phyloP scores from a whole-genome alignment of 1,140 invertebrate species.

The Dolichoris vasculosae region DNA sequence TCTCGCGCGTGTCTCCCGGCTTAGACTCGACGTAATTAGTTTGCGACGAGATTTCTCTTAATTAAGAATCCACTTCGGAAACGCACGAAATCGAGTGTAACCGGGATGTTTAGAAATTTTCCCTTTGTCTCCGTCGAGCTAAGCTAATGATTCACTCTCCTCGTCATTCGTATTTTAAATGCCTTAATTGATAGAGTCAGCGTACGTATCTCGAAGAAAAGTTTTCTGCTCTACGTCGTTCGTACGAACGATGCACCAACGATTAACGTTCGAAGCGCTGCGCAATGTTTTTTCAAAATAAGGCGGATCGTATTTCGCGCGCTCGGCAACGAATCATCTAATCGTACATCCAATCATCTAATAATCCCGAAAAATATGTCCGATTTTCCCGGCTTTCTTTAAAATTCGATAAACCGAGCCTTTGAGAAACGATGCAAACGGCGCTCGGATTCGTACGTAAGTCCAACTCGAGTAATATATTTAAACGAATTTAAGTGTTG shows the following conservation, averaged over 20 bases:
- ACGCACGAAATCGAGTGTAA: not conserved
- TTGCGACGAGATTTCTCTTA: constrained; percentile 22
- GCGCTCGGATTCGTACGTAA: too few species aligned
- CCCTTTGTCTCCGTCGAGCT: not conserved
- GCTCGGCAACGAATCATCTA: not conserved
- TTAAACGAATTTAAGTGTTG: too few species aligned
- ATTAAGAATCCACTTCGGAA: constrained; percentile 14
- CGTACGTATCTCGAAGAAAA: not conserved
- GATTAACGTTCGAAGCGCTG: not conserved
- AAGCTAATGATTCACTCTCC: constrained; percentile 10
- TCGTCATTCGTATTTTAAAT: not conserved
- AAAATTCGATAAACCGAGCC: not conserved
- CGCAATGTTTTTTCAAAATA: not conserved
- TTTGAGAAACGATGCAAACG: not conserved
- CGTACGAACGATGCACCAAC: not conserved
- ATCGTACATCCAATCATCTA: not conserved
- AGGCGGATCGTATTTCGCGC: not conserved
- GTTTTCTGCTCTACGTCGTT: not conserved
- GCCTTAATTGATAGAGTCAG: not conserved
- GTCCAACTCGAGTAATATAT: too few species aligned
- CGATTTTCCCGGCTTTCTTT: not conserved
- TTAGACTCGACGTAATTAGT: constrained; percentile 13
- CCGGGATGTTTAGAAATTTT: constrained; percentile 37
- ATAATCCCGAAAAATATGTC: not conserved
- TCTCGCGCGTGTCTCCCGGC: not conserved